These are phyloP conservation scores for Siniperca obscura DNA, from an alignment of 2,797 vertebrate species.

Conservation along the genomic window DNA sequence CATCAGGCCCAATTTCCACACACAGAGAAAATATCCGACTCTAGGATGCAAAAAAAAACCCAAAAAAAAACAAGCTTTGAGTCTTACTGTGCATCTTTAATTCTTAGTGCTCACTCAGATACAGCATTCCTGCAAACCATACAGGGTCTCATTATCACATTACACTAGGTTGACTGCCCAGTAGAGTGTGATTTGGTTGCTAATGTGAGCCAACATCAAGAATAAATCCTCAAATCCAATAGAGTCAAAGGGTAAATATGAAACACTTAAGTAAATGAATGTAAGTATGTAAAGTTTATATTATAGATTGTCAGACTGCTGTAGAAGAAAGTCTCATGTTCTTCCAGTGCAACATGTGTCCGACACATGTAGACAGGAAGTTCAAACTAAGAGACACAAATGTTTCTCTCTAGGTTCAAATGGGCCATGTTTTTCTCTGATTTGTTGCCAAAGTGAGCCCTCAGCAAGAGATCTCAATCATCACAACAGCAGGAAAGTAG, in stretches of 20 bases:
- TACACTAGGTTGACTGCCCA: background rate
- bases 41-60: background rate
- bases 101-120: background rate
- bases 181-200: background rate
- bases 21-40: slow-evolving; percentile 9
- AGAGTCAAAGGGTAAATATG: no score
- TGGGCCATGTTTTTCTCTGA: slow-evolving; percentile 26
- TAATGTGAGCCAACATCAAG: background rate
- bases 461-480: slow-evolving; percentile 19
- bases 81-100: slow-evolving; percentile 1
- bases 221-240: no score
- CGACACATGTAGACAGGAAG: no score
- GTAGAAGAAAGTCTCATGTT: no score
- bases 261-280: no score
- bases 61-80: no score
- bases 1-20: slow-evolving; percentile 8
- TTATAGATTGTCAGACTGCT: no score
- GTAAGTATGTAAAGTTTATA: no score
- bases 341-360: no score
- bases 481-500: slow-evolving; percentile 26
- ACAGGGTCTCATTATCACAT: background rate
- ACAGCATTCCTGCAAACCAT: background rate
- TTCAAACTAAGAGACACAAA: background rate
- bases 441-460: slow-evolving; percentile 19
- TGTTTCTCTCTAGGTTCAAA: slow-evolving; percentile 10